Conservation (phyloP, 2,113 vertebrate species). For the Tiliqua scincoides region DNA sequence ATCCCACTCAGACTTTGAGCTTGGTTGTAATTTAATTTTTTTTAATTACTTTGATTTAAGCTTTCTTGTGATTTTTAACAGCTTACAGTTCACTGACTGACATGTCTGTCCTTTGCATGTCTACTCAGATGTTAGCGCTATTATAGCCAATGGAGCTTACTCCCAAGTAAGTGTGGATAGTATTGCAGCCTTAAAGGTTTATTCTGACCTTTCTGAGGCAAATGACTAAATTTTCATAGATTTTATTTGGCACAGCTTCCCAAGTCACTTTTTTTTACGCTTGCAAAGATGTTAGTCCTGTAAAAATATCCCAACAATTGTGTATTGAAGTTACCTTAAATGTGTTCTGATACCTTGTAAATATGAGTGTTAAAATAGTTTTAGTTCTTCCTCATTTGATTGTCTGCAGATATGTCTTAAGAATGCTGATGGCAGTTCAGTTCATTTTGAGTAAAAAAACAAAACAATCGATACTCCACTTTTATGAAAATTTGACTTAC, state of each 20-base stretch:
- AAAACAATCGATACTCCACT: background rate
- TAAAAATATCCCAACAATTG: background rate
- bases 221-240: background rate
- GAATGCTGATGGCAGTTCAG: background rate
- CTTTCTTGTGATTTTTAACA: background rate
- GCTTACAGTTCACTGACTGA: background rate
- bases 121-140: too few species aligned
- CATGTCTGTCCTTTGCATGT: too few species aligned
- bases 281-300: background rate
- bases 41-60: background rate
- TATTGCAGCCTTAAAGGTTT: background rate
- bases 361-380: background rate
- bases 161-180: too few species aligned
- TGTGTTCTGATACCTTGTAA: background rate
- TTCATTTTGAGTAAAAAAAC: too few species aligned
- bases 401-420: background rate
- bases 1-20: background rate
- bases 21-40: background rate
- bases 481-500: background rate
- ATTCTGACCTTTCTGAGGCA: background rate
- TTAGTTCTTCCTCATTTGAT: background rate
- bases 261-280: background rate
- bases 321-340: background rate
- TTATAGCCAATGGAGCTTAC: too few species aligned
- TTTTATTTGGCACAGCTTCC: background rate